Base-by-base conservation (phyloP, 2,888 invertebrate genomes). In the Drosophila acutilabella region DNA sequence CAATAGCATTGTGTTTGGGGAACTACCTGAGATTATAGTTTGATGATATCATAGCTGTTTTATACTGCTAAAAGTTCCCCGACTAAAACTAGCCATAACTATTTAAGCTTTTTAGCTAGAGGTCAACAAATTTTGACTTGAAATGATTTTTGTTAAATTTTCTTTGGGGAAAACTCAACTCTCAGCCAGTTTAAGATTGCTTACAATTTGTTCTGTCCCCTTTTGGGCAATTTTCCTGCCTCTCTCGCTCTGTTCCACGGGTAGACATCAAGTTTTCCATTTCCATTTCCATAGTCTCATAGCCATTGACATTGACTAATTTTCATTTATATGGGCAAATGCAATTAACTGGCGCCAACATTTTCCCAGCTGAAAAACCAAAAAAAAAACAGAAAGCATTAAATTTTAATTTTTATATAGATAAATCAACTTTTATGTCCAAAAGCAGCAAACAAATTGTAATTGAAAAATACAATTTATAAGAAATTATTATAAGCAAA, bases 271-370 rank as follows among this genome's bases (percentile, higher is more conserved):
- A 36, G n/a, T 41, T 47, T 42, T 48, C 40, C 38, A 53, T 61
- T 61, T 14, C 57, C 54, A 30, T 30, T 61, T 14, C 57, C 54
- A 30, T 30, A 30, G 30, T 8, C 7, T 30, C 30, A 75, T 74
- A 50, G 62, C 36, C 41, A 56, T 56, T 47, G 78, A 67, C 74
- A 75, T 78, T 78, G 79, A 78, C 74, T 74, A 64, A 67, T 68
- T 68, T 69, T 62, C 51, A 44, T 68, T 59, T 70, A 71, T 79
- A 79, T 84, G 81, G 76, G 72, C 76, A 79, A 75, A 75, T 80
- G 82, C 82, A 80, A 72, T 80, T 75, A 80, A 67, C 72, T 80
- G 79, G 79, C 79, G 79, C 79, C 79, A 82, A 47, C 64, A 54
- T 60, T 47, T 67, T 67, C 33, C 66, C 58, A 66, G 50, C 65